Conservation (phyloP, 2,113 vertebrate species). For the Anser brachyrhynchus region DNA sequence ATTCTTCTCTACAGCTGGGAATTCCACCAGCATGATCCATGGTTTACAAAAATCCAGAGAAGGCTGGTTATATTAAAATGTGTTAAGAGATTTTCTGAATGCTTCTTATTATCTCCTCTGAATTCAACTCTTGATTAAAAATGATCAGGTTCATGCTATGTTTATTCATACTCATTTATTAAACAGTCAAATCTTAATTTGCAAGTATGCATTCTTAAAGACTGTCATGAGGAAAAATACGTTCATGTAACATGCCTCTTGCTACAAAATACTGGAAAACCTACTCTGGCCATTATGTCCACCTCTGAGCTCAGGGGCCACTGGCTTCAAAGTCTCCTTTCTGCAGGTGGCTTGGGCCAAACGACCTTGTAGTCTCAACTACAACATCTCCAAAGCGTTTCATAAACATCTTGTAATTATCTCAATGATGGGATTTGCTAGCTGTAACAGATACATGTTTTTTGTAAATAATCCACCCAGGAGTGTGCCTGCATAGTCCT, state of each 20-base stretch:
- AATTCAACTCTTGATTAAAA: not conserved
- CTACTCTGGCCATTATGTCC: not conserved
- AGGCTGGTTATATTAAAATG: not conserved
- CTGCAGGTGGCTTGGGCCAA: constrained; percentile 1
- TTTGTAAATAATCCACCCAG: constrained; percentile 19
- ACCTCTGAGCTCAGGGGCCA: not conserved
- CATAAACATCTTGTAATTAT: constrained; percentile 48
- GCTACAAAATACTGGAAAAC: not conserved
- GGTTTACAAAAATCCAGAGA: not conserved
- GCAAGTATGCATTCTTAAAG: not conserved
- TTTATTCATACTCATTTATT: not conserved
- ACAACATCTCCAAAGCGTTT: not conserved
- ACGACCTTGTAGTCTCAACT: not conserved
- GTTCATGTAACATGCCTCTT: not conserved
- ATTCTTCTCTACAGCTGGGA: not conserved
- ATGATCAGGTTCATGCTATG: not conserved
- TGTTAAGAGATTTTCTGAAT: not conserved
- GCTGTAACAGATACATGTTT: not conserved
- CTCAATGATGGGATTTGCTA: constrained; percentile 29
- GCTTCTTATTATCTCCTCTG: not conserved
- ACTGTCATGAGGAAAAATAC: not conserved
- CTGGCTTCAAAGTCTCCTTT: not conserved
- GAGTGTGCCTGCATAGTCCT: not conserved
- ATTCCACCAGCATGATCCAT: rapidly evolving
- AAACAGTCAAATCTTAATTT: not conserved